Evolutionary conservation across 2,888 invertebrate genomes (phyloP).

Genomic region (Eledona agricola): DNA sequence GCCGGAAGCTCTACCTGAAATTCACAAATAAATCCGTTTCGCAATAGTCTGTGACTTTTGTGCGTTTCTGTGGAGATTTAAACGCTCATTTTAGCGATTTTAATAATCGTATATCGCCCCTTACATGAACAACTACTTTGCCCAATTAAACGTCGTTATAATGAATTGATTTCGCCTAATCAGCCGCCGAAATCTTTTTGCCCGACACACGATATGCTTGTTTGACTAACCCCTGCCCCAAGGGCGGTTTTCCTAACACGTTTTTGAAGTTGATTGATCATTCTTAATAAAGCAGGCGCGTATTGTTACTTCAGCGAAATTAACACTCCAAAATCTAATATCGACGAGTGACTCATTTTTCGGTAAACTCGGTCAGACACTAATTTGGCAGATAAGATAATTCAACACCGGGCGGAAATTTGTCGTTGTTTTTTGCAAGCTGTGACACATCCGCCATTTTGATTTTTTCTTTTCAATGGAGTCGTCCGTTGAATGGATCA

Average conservation of each 20-base stretch:
- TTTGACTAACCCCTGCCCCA: slow-evolving; percentile 38
- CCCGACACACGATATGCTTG: slow-evolving; percentile 52
- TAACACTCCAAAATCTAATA: slow-evolving; percentile 22
- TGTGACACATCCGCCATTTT: slow-evolving; percentile 32
- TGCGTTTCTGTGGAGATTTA: slow-evolving; percentile 22
- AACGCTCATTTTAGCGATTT: slow-evolving; percentile 36
- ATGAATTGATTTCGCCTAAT: slow-evolving; percentile 53
- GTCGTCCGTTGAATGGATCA: slow-evolving; percentile 23
- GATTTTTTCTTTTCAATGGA: slow-evolving; percentile 27
- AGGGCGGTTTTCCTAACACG: slow-evolving; percentile 39
- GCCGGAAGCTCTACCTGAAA: too few relatives aligned
- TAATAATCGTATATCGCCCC: slow-evolving; percentile 45
- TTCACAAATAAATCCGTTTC: too few relatives aligned
- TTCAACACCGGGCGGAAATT: slow-evolving; percentile 7
- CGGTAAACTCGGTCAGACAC: slow-evolving; percentile 22
- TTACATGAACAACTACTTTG: slow-evolving; percentile 55
- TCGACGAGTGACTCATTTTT: slow-evolving; percentile 5
- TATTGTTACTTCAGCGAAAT: slow-evolving; percentile 20
- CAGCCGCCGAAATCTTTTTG: slow-evolving; percentile 43
- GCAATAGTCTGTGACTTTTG: too few relatives aligned
- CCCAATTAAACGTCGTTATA: slow-evolving; percentile 53
- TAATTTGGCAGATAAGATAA: slow-evolving; percentile 22
- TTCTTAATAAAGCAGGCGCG: slow-evolving; percentile 31
- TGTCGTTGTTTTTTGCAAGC: slow-evolving; percentile 7
- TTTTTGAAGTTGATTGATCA: slow-evolving; percentile 47